Percentiles rank a stretch among this genome's conserved stretches.
Conservation (phyloP, 1,140 invertebrate genomes). For the Solenopsis fugax region DNA sequence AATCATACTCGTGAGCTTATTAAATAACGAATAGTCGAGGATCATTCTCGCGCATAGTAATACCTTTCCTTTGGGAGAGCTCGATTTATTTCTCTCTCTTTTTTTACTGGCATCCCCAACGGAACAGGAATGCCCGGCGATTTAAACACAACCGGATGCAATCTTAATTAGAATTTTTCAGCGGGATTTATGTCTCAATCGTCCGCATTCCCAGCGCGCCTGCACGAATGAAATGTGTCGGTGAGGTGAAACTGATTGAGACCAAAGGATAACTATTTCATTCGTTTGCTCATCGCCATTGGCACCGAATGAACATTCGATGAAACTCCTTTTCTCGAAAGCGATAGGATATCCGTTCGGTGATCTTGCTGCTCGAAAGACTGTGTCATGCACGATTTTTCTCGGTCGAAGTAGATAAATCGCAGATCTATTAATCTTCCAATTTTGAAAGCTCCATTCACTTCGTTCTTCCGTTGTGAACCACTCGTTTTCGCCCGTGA, state of each 20-base stretch:
- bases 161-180: constrained; percentile 63
- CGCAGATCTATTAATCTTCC: constrained; percentile 4
- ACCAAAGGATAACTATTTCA: background rate
- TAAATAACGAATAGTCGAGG: constrained; percentile 6
- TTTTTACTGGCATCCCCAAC: background rate
- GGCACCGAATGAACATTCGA: background rate
- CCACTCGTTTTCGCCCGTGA: background rate
- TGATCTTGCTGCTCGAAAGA: background rate
- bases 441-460: constrained; percentile 16
- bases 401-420: background rate
- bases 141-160: constrained; percentile 25
- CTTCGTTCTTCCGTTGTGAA: background rate
- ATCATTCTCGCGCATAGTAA: background rate
- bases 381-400: background rate
- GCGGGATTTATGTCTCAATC: constrained; percentile 40
- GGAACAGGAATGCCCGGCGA: background rate
- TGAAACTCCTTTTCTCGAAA: background rate
- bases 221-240: constrained; percentile 18
- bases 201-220: constrained; percentile 27
- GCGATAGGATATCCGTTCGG: background rate
- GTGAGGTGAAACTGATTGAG: background rate
- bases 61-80: background rate
- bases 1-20: constrained; percentile 9
- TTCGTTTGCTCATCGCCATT: constrained; percentile 11
- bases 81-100: background rate